These are phyloP conservation scores for Pelecanus crispus DNA, from an alignment of 2,113 vertebrate species.

Conservation along the genomic window DNA sequence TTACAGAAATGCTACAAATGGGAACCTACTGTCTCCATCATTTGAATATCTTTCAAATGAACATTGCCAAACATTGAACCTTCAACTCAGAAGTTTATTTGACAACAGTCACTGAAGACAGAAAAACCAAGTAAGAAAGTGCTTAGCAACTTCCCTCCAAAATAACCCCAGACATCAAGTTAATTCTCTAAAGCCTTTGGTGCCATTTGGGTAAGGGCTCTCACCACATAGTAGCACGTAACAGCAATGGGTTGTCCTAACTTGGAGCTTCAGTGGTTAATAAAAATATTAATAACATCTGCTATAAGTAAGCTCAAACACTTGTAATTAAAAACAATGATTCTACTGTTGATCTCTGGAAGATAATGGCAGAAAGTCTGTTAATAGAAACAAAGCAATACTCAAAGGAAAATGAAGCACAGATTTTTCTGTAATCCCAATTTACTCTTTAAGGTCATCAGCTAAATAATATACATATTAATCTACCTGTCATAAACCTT, in stretches of 20 bases:
- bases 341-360: background rate
- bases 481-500: background rate
- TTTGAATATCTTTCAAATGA: background rate
- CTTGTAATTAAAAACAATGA: background rate
- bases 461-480: slow-evolving; percentile 19
- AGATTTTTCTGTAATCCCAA: slow-evolving; percentile 25
- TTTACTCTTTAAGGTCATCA: slow-evolving; percentile 10
- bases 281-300: slow-evolving; percentile 4
- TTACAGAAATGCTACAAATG: slow-evolving; percentile 59
- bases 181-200: slow-evolving; percentile 34
- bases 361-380: background rate
- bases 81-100: slow-evolving; percentile 38
- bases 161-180: background rate
- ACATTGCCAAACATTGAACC: background rate
- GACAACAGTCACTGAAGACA: slow-evolving; percentile 8
- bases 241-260: slow-evolving; percentile 11
- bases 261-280: slow-evolving; percentile 34
- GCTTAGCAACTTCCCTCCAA: slow-evolving; percentile 33
- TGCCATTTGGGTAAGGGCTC: background rate
- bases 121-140: background rate
- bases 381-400: slow-evolving; percentile 12
- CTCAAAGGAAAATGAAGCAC: slow-evolving; percentile 48
- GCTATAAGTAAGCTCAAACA: slow-evolving; percentile 15
- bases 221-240: background rate
- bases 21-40: slow-evolving; percentile 36